These are phyloP conservation scores for Motacilla tschutschensis DNA, from an alignment of 2,113 vertebrate species.

Conservation along the genomic window DNA sequence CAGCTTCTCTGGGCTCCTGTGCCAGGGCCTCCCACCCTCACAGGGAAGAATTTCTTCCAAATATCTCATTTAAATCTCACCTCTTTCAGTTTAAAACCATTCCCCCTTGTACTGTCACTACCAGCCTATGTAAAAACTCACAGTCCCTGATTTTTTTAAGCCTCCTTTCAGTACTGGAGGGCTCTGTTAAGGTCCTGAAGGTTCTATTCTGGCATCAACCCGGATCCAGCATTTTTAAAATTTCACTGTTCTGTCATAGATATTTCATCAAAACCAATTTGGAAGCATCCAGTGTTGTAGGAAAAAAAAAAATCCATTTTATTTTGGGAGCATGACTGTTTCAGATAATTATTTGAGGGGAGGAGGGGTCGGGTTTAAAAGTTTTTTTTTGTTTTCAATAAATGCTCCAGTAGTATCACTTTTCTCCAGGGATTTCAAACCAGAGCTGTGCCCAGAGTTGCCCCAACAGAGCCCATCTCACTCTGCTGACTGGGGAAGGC, in stretches of 20 bases:
- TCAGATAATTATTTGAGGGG: neutral
- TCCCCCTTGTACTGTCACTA: fast-evolving
- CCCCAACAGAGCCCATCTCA: neutral
- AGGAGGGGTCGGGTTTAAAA: neutral
- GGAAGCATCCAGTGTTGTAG: neutral
- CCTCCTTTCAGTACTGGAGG: neutral
- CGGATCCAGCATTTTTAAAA: neutral
- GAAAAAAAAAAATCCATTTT: neutral
- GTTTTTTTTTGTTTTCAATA: too few relatives aligned
- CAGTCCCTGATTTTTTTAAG: fast-evolving
- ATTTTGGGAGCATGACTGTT: neutral
- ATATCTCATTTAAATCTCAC: neutral
- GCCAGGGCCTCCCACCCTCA: fast-evolving
- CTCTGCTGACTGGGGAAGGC: neutral
- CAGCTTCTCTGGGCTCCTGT: neutral
- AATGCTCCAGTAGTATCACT: fast-evolving
- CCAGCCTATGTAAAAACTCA: neutral
- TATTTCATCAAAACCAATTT: neutral
- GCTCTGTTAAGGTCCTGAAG: neutral
- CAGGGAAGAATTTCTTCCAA: fast-evolving
- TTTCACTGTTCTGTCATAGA: neutral
- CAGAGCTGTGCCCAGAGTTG: neutral
- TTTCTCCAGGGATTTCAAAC: neutral
- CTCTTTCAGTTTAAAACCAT: neutral
- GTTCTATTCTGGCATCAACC: neutral